Conservation (phyloP, 35 echinoderm and acorn worm genomes). For the Amphiura filiformis region DNA sequence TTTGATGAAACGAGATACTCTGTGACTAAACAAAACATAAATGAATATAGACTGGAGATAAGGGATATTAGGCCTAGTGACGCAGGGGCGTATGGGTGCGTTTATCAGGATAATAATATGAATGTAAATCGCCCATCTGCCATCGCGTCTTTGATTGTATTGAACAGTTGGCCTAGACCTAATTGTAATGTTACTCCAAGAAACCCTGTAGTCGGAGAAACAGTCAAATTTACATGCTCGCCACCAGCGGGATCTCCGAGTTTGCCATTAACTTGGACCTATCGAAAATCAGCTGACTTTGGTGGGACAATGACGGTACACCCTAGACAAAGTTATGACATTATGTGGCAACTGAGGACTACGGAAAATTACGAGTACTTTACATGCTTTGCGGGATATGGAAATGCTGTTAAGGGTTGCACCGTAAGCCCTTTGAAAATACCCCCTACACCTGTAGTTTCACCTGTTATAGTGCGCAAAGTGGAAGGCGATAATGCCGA, state of each 20-base stretch:
- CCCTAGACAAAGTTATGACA: neutral
- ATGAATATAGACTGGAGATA: slow-evolving; percentile 24
- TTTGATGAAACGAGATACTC: slow-evolving; percentile 1
- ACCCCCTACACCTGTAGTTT: neutral
- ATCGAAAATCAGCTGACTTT: neutral
- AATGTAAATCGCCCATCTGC: neutral
- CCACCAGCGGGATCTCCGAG: neutral
- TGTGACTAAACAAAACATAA: neutral
- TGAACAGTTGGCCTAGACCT: neutral
- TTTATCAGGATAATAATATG: neutral
- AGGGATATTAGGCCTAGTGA: neutral
- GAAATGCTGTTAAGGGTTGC: neutral
- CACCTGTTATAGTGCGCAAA: neutral
- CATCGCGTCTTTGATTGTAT: neutral
- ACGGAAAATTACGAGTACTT: neutral
- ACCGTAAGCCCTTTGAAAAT: neutral
- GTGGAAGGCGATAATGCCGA: neutral
- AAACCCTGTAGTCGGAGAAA: neutral
- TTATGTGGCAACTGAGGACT: neutral
- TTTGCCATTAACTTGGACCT: neutral
- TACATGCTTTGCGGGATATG: neutral
- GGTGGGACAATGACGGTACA: neutral
- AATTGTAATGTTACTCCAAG: neutral
- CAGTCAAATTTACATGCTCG: neutral
- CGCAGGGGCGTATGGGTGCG: slow-evolving; percentile 22